A percentile compares a stretch with the other conserved stretches of the same genome.
Evolutionary conservation across 2,113 vertebrate species (phyloP).

Genomic region (Stegastes partitus): DNA sequence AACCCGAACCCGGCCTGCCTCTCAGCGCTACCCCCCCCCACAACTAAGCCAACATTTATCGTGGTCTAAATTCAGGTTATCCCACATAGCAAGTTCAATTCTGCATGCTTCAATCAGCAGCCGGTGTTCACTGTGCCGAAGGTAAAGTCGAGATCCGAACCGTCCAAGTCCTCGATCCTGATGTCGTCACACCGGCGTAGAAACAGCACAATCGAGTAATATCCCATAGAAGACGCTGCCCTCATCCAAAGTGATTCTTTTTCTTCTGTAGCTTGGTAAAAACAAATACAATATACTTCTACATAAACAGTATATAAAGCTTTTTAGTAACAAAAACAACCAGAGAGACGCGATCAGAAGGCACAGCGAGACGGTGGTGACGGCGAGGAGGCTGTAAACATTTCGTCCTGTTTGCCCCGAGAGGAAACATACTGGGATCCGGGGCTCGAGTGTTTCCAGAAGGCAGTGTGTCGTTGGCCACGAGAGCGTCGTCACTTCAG

Average conservation of each 20-base stretch:
- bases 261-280: conserved; percentile 55
- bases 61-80: neutral
- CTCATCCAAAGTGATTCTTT: conserved; percentile 24
- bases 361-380: conserved; percentile 81
- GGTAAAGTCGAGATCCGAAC: conserved; percentile 21
- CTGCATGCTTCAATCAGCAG: conserved; percentile 15
- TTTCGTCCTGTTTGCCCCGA: conserved; percentile 39
- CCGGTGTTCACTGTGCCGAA: conserved; percentile 22
- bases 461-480: conserved; percentile 80
- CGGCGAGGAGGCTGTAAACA: conserved; percentile 77
- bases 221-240: conserved; percentile 28
- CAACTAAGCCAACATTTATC: conserved; percentile 1
- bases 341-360: conserved; percentile 71
- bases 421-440: conserved; percentile 11
- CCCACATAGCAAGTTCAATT: neutral
- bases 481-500: conserved; percentile 67
- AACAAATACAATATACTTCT: conserved; percentile 76
- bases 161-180: conserved; percentile 41
- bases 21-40: conserved; percentile 15
- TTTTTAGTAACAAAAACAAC: conserved; percentile 66
- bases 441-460: conserved; percentile 64
- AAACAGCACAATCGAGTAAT: conserved; percentile 4
- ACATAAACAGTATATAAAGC: conserved; percentile 71
- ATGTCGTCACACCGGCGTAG: conserved; percentile 20
- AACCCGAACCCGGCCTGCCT: conserved; percentile 16